phyloP scores from a whole-genome alignment of 2,113 vertebrate genomes.

The Rutilus rutilus region DNA sequence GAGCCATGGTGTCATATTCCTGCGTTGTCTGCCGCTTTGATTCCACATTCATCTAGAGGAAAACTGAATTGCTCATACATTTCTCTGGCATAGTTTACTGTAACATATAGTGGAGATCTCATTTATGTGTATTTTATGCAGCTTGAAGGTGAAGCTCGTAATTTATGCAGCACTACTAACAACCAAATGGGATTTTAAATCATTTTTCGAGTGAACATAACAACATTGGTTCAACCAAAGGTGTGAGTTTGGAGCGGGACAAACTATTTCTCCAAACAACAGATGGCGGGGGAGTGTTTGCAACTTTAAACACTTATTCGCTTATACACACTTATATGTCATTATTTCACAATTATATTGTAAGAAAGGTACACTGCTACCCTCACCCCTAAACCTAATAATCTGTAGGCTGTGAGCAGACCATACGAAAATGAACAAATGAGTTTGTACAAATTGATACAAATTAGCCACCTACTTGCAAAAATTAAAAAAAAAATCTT shows the following conservation, averaged over 20 bases:
- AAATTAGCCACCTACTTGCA: not conserved
- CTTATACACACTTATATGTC: not conserved
- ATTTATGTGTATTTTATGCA: not conserved
- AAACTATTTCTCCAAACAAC: not conserved
- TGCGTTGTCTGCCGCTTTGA: conserved; percentile 19
- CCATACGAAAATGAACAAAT: not conserved
- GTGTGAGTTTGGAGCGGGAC: not conserved
- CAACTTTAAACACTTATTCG: not conserved
- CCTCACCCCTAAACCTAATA: not conserved
- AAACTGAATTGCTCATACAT: not conserved
- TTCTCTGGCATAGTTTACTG: not conserved
- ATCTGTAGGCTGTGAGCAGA: not conserved
- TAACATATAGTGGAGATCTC: not conserved
- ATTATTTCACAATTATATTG: not conserved
- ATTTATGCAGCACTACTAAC: not conserved
- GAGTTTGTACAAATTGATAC: not conserved
- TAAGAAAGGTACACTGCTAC: not conserved
- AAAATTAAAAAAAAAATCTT: no score
- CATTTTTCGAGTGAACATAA: not conserved
- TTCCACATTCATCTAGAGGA: not conserved
- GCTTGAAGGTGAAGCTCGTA: not conserved
- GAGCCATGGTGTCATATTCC: conserved; percentile 47
- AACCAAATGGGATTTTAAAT: not conserved
- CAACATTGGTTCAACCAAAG: not conserved
- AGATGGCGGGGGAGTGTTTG: not conserved